Evolutionary conservation across 1,140 invertebrate genomes (phyloP), one percentile per base, ranked within the genome.

Genomic region (Alviniconcha marisindica): DNA sequence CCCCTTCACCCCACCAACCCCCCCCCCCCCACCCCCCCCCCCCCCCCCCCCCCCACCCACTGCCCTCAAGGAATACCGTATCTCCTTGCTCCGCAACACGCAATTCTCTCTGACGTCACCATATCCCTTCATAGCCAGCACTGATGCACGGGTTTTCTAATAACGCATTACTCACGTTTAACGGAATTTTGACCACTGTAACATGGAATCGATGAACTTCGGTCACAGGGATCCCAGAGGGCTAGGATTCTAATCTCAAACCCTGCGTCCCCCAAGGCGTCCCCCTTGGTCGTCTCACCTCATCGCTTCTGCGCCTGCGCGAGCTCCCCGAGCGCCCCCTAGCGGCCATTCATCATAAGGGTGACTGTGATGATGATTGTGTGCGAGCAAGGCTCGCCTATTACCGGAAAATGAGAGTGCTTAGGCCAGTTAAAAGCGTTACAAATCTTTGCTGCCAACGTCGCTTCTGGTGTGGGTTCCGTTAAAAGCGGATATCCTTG

Each of bases 361-460:
- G 36, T 71, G 69, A 71, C 69, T 21, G 69, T 42, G 69, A 71
- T 71, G 69, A 71, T 71, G 69, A 71, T 71, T 71, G 69, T 71
- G 63, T 4, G 63, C 2, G 31, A 33, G 63, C n/a, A 15, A 40
- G 69, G 36, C 36, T 2, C 18, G 10, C 33, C 69, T 40, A 40
- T 71, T 71, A 71, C 69, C 69, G 36, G 69, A 40, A 71, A 71
- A 71, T 71, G 69, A 71, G 69, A 71, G 69, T 71, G 69, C 69
- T 71, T 71, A 71, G 69, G 69, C 69, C 69, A 71, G 69, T 40
- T 71, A 71, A 40, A 33, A 71, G 36, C 69, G 14, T 71, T 71
- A 71, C 69, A 71, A 71, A 71, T 71, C 69, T 71, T 48, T 48
- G n/a, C n/a, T n/a, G n/a, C n/a, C n/a, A n/a, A n/a, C n/a, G n/a